A percentile compares a stretch with the other conserved stretches of the same genome.
phyloP scores from a whole-genome alignment of 2,888 invertebrate species.

The Myopa testacea region DNA sequence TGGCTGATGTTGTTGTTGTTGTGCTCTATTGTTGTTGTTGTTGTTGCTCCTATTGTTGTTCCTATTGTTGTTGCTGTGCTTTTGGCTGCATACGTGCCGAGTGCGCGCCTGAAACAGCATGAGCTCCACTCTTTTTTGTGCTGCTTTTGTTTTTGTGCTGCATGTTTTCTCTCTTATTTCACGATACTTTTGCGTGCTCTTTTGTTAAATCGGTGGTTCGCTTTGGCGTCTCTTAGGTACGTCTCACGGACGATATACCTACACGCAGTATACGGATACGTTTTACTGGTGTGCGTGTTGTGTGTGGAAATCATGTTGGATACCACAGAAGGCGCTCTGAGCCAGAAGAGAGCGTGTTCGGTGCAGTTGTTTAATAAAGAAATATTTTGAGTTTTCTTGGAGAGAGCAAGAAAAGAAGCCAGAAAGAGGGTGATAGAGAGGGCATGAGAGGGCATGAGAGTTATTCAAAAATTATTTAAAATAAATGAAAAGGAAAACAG shows the following conservation, averaged over 20 bases:
- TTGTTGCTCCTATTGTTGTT: background rate
- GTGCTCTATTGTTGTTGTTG: background rate
- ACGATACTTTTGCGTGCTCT: background rate
- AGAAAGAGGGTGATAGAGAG: background rate
- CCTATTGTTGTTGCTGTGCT: background rate
- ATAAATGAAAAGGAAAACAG: too few species aligned
- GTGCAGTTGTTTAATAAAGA: background rate
- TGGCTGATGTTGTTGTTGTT: background rate
- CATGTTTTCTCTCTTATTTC: conserved; percentile 6
- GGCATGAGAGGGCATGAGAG: too few species aligned
- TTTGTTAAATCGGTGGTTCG: background rate
- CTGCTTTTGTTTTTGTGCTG: conserved; percentile 23
- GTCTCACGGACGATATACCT: conserved; percentile 19
- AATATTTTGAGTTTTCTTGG: background rate
- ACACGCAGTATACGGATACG: conserved; percentile 17
- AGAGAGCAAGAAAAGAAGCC: background rate
- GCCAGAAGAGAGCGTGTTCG: background rate
- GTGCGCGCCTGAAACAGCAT: background rate
- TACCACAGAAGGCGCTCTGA: background rate
- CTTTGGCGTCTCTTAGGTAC: conserved; percentile 2
- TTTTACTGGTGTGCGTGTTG: background rate
- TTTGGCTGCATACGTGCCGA: background rate
- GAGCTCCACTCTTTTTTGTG: too few species aligned
- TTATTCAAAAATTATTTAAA: too few species aligned
- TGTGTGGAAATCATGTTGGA: conserved; percentile 7